Evolutionary conservation across 1,140 invertebrate species (phyloP), one percentile per base, ranked within the genome.

Genomic region (Heliconius hewitsoni): DNA sequence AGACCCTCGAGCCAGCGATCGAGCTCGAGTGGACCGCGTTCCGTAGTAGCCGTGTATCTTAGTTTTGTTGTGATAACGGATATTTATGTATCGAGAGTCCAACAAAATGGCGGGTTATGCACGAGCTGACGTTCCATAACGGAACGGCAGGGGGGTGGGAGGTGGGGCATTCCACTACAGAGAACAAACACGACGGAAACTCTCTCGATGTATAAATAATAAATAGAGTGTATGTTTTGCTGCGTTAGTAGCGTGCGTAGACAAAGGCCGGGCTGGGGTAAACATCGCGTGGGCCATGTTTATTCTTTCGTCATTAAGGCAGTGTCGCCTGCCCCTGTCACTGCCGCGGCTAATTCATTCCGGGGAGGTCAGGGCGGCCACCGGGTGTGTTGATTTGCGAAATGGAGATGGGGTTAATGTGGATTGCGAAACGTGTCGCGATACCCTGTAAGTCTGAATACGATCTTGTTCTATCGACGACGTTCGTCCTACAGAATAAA

Each of bases 151-250:
- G 74, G 73, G 83, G 81, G 86, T 82, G 71, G 74, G 74, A 83
- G 81, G 86, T 83, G 84, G 85, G 85, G 87, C 85, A 86, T 88
- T 91, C 91, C 89, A 91, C 91, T 90, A 87, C 90, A 88, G 88
- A 90, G 89, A 89, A 87, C 88, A 92, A 93, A 92, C 90, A 92
- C 70, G 70, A 83, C 87, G 89, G 89, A 89, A 90, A 86, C 83
- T 85, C 89, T 89, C 87, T 86, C 87, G 87, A 91, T 93, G 91
- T 90, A 93, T 93, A 93, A 91, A 93, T 93, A 91, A 92, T 93
- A 90, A 90, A 92, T 90, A 88, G 86, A 87, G 89, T 85, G 86
- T 90, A 91, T 90, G 91, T 93, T 91, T 90, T 87, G 86, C 86
- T 87, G 89, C 85, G 87, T 88, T 84, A 82, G 82, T 83, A 88